phyloP scores from a whole-genome alignment of 1,140 invertebrate genomes.

The Drosophila ironensis region DNA sequence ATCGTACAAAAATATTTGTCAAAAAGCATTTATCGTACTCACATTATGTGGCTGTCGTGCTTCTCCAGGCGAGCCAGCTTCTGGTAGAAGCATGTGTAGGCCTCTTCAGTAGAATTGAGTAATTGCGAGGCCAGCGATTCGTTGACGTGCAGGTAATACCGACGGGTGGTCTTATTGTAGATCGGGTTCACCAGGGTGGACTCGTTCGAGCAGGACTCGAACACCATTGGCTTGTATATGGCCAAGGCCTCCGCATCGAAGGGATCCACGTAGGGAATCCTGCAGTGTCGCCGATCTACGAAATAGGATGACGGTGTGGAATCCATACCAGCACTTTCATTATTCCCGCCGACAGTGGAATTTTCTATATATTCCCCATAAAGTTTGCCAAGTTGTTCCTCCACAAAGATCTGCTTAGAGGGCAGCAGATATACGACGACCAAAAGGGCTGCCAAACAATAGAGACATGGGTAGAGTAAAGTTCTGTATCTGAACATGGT shows the following conservation, averaged over 20 bases:
- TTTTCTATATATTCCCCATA: no score
- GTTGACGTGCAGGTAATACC: not conserved
- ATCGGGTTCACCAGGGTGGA: not conserved
- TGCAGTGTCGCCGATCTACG: slow-evolving; percentile 16
- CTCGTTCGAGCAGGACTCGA: slow-evolving; percentile 47
- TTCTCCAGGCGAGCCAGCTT: not conserved
- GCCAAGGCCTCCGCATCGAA: slow-evolving; percentile 83
- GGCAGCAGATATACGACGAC: not conserved
- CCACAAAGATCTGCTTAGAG: no score
- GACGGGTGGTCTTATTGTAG: not conserved
- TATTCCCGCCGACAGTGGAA: not conserved
- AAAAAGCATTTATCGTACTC: not conserved
- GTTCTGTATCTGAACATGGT: not conserved
- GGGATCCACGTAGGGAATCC: slow-evolving; percentile 84
- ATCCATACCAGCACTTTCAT: not conserved
- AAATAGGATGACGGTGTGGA: not conserved
- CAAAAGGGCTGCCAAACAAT: not conserved
- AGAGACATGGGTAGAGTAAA: not conserved
- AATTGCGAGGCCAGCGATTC: not conserved
- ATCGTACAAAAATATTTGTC: not conserved
- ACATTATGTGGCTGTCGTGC: not conserved
- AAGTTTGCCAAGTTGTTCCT: no score
- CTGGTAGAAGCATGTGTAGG: not conserved
- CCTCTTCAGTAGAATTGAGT: not conserved
- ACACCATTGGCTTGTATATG: slow-evolving; percentile 73